These are phyloP conservation scores for Acomys russatus DNA, from an alignment of 2,797 vertebrate species.

Conservation along the genomic window DNA sequence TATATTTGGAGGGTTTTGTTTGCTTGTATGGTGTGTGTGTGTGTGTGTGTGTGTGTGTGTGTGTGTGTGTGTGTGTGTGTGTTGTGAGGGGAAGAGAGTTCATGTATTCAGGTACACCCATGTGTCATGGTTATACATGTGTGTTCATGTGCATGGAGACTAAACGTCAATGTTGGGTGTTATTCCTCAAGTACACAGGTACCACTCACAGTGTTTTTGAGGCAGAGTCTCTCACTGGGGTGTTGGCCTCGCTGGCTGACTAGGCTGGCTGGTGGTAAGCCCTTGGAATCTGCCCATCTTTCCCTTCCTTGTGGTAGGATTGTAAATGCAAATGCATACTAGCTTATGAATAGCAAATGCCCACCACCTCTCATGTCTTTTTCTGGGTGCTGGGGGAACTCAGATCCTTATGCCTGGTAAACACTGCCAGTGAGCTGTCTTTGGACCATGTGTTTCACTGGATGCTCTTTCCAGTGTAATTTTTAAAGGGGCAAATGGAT, in stretches of 20 bases:
- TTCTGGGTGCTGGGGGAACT: neutral
- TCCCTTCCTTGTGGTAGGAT: rapidly evolving
- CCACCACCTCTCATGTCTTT: neutral
- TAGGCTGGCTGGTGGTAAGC: neutral
- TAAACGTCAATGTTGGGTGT: neutral
- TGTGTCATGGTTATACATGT: neutral
- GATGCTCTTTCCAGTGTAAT: neutral
- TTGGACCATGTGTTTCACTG: too few species aligned
- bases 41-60: neutral
- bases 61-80: neutral
- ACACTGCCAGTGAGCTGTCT: neutral
- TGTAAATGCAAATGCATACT: neutral
- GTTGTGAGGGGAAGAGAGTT: neutral
- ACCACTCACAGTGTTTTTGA: neutral
- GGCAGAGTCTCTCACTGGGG: neutral
- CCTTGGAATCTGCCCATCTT: neutral
- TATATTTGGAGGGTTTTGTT: neutral
- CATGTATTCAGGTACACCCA: neutral
- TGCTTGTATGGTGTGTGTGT: neutral
- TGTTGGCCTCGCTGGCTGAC: neutral
- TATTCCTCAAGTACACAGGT: neutral
- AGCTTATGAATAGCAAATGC: neutral
- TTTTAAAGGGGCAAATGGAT: neutral
- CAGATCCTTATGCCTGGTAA: neutral
- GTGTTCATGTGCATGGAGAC: neutral